Conservation (phyloP, 2,113 vertebrate genomes). For the Equus przewalskii region DNA sequence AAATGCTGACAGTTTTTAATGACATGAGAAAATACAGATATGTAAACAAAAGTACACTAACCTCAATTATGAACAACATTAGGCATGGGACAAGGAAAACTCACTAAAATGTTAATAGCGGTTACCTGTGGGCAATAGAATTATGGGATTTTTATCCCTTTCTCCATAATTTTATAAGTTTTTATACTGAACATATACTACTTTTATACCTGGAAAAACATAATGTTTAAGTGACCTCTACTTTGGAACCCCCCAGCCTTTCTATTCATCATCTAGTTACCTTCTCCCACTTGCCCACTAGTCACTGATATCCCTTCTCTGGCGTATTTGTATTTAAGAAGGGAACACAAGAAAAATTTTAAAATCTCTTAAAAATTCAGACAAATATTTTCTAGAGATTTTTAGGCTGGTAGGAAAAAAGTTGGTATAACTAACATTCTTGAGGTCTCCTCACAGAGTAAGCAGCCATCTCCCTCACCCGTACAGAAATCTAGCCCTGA, state of each 20-base stretch:
- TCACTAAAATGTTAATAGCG: not conserved
- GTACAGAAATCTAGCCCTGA: not conserved
- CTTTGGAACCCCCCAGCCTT: not conserved
- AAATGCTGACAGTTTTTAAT: not conserved
- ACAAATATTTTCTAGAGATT: not conserved
- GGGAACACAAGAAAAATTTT: not conserved
- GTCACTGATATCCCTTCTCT: not conserved
- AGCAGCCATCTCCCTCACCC: not conserved
- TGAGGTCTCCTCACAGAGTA: not conserved
- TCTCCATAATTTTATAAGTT: not conserved
- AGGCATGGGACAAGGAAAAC: not conserved
- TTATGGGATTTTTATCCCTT: not conserved
- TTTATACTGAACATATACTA: not conserved
- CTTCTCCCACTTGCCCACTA: not conserved
- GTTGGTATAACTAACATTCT: not conserved
- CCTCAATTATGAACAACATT: not conserved
- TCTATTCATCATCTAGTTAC: not conserved
- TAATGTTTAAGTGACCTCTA: not conserved
- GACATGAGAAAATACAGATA: not conserved
- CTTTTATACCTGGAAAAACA: not conserved
- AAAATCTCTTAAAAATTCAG: not conserved
- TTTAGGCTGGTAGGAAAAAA: not conserved
- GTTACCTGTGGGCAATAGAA: not conserved
- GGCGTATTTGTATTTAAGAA: not conserved
- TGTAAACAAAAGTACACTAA: not conserved